Conservation (phyloP, 2,113 vertebrate species). For the Misgurnus mizolepis region DNA sequence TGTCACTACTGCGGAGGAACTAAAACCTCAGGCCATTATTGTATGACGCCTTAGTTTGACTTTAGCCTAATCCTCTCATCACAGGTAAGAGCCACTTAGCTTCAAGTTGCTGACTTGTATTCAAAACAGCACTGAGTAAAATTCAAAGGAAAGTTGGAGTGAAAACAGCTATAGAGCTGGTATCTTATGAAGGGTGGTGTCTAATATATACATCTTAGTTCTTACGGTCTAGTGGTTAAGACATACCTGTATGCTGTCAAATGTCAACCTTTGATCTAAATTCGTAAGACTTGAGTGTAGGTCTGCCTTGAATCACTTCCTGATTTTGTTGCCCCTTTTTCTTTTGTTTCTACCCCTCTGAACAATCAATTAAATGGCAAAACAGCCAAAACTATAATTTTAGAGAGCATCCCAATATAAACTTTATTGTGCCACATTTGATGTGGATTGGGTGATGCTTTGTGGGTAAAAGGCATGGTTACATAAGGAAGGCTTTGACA, state of each 20-base stretch:
- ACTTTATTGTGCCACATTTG: neutral
- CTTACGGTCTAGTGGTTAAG: neutral
- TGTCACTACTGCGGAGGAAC: constrained; percentile 63
- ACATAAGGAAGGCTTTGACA: neutral
- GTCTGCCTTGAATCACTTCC: too few relatives aligned
- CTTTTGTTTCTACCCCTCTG: too few relatives aligned
- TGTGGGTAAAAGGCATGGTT: neutral
- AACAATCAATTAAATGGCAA: too few relatives aligned
- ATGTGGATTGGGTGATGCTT: neutral
- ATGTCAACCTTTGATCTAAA: neutral
- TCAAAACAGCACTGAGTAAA: constrained; percentile 44
- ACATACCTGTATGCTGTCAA: neutral
- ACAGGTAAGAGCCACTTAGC: constrained; percentile 66
- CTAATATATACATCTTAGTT: neutral
- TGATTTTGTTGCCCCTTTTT: too few relatives aligned
- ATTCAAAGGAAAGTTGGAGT: neutral
- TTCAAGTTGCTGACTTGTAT: constrained; percentile 57
- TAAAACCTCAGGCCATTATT: constrained; percentile 68
- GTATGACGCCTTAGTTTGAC: constrained; percentile 68
- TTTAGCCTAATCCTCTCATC: constrained; percentile 60
- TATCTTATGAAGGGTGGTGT: neutral
- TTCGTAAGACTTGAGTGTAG: too few relatives aligned
- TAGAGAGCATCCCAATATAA: too few relatives aligned
- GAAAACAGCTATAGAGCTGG: neutral
- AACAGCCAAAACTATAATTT: neutral